Evolutionary conservation across 2,797 vertebrate species (phyloP).

Genomic region (Melopsittacus undulatus): DNA sequence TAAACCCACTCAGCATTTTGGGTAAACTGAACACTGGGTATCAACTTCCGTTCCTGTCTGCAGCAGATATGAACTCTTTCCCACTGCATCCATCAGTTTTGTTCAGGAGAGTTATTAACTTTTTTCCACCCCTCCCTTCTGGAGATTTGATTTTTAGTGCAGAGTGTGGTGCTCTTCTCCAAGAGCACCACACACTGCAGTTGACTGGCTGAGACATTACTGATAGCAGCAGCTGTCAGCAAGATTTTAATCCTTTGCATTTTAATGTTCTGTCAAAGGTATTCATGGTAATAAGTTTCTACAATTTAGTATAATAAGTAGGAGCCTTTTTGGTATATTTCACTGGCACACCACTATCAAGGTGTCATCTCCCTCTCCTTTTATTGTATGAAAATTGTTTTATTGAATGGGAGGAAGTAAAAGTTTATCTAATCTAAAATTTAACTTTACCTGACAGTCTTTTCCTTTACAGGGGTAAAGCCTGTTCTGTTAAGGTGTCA

Average conservation of each 20-base stretch:
- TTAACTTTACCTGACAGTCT: background rate
- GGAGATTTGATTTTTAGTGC: background rate
- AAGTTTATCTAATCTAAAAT: background rate
- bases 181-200: background rate
- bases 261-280: background rate
- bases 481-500: background rate
- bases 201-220: background rate
- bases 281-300: background rate
- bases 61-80: background rate
- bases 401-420: background rate
- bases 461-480: background rate
- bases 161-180: too few relatives aligned
- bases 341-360: background rate
- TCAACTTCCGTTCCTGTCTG: background rate
- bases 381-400: background rate
- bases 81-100: background rate
- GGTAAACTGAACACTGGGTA: background rate
- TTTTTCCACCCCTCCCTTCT: accelerated
- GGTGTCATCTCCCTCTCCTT: background rate
- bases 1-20: background rate
- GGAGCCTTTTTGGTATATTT: background rate
- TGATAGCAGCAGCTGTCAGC: background rate
- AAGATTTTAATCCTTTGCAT: background rate
- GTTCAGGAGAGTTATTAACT: background rate
- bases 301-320: background rate